Evolutionary conservation across 1,140 invertebrate genomes (phyloP), one percentile per base, ranked within the genome.

Genomic region (Trachelipus rathkii): DNA sequence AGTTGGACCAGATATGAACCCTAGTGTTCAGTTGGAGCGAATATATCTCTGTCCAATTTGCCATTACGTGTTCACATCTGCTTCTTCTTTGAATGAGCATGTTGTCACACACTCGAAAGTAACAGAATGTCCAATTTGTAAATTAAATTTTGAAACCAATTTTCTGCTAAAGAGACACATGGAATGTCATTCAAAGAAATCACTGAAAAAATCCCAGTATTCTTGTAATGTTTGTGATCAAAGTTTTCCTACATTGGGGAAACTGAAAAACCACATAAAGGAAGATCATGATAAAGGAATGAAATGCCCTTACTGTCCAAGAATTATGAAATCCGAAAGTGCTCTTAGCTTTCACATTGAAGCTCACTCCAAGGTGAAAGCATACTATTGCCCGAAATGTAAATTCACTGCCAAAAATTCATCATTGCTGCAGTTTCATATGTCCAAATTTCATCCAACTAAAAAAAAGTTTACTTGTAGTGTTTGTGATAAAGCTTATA

Each of bases 321-420:
- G 50, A 60, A 60, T 19, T 13, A 60, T 60, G 11, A 60, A 60
- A 60, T 15, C 50, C 8, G 50, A 60, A 60, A 60, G 19, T 60
- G 50, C 50, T 60, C 50, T 60, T 8, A 60, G 50, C 11, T 19
- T 60, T 60, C 50, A 60, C 19, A 60, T 60, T 15, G 50, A 60
- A 60, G 50, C 50, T 15, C 50, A 60, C 8, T 60, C 50, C 3
- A 60, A 60, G 8, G 50, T 60, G 19, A 60, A 60, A 19, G 50
- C 11, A 19, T 60, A 60, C 19, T 60, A 60, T 19, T 60, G 50
- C 19, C 50, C 50, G 4, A 60, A 60, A 60, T 60, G 50, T 60
- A 60, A 60, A 19, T 60, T 60, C 19, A 60, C 50, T 13, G 50
- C 50, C 8, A 60, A 60, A 60, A 60, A 60, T 60, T 60, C 50